Conservation (phyloP, 2,888 invertebrate species). For the Pristionchus arcanus region DNA sequence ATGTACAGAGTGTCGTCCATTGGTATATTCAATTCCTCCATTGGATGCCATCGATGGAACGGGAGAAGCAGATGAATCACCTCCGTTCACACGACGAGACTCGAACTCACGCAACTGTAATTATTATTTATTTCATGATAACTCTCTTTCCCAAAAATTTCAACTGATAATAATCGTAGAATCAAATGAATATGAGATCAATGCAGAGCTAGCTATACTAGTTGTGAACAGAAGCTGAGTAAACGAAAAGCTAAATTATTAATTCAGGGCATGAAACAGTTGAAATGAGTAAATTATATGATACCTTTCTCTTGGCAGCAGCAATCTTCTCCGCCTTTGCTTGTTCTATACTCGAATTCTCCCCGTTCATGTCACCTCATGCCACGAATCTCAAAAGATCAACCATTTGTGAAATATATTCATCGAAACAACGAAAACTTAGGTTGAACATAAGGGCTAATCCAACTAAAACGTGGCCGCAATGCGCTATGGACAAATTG, state of each 20-base stretch:
- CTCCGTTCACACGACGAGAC: constrained; percentile 57
- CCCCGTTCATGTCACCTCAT: constrained; percentile 53
- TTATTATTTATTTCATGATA: not conserved
- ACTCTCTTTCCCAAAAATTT: no score
- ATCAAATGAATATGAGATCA: no score
- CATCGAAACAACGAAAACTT: not conserved
- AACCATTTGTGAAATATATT: not conserved
- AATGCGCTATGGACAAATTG: not conserved
- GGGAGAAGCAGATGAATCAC: constrained; percentile 52
- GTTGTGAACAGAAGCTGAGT: not conserved
- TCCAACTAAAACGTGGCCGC: constrained; percentile 35
- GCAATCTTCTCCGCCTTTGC: constrained; percentile 66
- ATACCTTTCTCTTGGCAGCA: constrained; percentile 66
- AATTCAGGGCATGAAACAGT: not conserved
- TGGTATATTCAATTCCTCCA: constrained; percentile 25
- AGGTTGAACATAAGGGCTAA: not conserved
- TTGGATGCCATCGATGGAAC: constrained; percentile 43
- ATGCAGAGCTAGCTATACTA: not conserved
- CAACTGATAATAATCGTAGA: no score
- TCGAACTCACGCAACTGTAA: constrained; percentile 69
- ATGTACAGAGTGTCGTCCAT: constrained; percentile 40
- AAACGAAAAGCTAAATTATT: not conserved
- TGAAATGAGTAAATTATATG: not conserved
- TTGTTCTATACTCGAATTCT: constrained; percentile 21
- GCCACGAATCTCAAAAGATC: not conserved